Percentiles rank a stretch among this genome's conserved stretches.
Conservation (phyloP, 2,888 invertebrate genomes). For the Lottia gigantea region DNA sequence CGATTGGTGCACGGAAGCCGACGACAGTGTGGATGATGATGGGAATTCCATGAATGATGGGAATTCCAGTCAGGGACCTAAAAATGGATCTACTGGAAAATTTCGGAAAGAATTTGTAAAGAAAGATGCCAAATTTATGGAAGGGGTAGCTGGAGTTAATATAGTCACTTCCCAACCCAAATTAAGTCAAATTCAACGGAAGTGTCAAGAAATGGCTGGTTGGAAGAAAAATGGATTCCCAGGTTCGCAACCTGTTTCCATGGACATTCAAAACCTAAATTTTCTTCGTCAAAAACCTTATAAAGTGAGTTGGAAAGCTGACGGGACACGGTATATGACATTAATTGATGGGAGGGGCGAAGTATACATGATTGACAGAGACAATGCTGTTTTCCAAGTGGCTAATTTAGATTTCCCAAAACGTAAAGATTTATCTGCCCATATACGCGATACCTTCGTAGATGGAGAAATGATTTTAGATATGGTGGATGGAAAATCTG, state of each 20-base stretch:
- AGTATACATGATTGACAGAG: slow-evolving; percentile 94
- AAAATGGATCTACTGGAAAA: background rate
- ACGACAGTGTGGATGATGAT: slow-evolving; percentile 67
- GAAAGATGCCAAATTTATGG: slow-evolving; percentile 78
- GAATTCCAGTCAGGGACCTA: slow-evolving; percentile 2
- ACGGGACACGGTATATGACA: slow-evolving; percentile 98
- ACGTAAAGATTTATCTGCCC: slow-evolving; percentile 77
- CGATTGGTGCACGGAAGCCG: slow-evolving; percentile 80
- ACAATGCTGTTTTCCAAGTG: slow-evolving; percentile 89
- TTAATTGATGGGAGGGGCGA: slow-evolving; percentile 86
- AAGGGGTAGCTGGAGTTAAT: slow-evolving; percentile 82
- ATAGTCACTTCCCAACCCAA: slow-evolving; percentile 76
- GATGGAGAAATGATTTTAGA: slow-evolving; percentile 99
- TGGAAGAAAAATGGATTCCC: slow-evolving; percentile 87
- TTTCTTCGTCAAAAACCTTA: slow-evolving; percentile 85
- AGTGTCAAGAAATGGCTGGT: slow-evolving; percentile 82
- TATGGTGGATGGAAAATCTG: slow-evolving; percentile 75
- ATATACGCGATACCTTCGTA: slow-evolving; percentile 83
- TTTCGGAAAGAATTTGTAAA: slow-evolving; percentile 7
- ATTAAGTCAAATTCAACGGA: slow-evolving; percentile 78
- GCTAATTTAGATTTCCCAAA: slow-evolving; percentile 83
- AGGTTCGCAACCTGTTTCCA: slow-evolving; percentile 96
- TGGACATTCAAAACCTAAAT: slow-evolving; percentile 85
- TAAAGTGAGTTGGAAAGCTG: slow-evolving; percentile 99
- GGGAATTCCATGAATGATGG: slow-evolving; percentile 43